Evolutionary conservation across 2,113 vertebrate genomes (phyloP), one percentile per base, ranked within the genome.

Genomic region (Cyrtonyx montezumae): DNA sequence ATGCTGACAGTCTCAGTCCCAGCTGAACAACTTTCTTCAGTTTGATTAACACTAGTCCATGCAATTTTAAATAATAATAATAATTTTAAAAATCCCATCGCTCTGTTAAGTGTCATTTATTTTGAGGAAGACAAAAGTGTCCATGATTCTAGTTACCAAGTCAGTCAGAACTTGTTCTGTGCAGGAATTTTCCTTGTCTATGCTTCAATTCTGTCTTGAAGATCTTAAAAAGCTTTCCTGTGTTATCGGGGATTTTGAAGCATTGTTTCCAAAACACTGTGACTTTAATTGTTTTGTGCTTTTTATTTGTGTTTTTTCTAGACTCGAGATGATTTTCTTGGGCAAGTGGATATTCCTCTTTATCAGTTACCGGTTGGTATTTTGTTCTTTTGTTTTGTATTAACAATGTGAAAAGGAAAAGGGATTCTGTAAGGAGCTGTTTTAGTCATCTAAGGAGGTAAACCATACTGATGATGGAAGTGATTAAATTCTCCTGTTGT

Each of bases 281-380:
- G 61, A 30, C 46, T 86, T 69, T 65, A 74, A 87, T 7, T 21
- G 74, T 40, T 30, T 17, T 69, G 2, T 79, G 30, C 1, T 70
- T 76, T 84, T 61, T 87, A 40, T 91, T 96, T 90, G 51, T 67
- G 61, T 90, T 94, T 92, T 74, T 87, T 78, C 2, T 94, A 99
- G 99, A 99, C 99, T 76, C 98, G 99, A 96, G 99, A 99, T 98
- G 99, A 99, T 97, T 99, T 99, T 94, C 98, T 99, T 55, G 99
- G 99, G 79, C 99, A 99, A 97, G 99, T 99, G 97, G 99, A 99
- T 83, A 97, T 99, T 84, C 99, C 99, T 93, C 98, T 99, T 93
- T 98, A 98, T 96, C 99, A 99, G 91, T 98, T 99, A 93, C 99
- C 99, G 96, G 99, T 99, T 97, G 97, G 99, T 98, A 89, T 76